A percentile compares a stretch with the other conserved stretches of the same genome.
Conservation (phyloP, 2,888 invertebrate species). For the Pammene aurita region DNA sequence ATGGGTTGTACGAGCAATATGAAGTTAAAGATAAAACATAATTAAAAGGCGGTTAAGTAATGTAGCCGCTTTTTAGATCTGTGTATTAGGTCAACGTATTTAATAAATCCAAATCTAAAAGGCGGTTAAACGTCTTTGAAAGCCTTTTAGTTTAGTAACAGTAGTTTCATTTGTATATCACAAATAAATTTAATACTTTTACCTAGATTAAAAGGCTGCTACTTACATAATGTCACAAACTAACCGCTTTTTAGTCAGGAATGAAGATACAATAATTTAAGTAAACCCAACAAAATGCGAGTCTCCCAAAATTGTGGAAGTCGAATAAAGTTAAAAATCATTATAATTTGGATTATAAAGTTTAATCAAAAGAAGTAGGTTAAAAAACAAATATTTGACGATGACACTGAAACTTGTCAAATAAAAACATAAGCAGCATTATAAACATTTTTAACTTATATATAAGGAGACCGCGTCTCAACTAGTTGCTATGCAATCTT, state of each 20-base stretch:
- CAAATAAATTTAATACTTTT: not conserved
- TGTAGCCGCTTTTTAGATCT: not conserved
- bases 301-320: not conserved
- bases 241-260: conserved; percentile 4
- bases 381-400: no score
- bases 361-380: no score
- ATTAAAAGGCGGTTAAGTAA: not conserved
- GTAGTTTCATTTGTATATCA: not conserved
- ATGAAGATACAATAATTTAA: not conserved
- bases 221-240: not conserved
- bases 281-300: no score
- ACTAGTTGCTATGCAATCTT: no score
- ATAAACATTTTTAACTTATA: no score
- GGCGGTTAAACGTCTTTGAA: not conserved
- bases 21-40: not conserved
- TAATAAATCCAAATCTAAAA: not conserved
- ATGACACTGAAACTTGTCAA: no score
- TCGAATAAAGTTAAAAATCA: not conserved
- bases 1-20: not conserved
- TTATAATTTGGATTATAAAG: no score
- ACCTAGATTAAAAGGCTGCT: not conserved
- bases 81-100: not conserved
- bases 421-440: no score
- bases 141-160: not conserved
- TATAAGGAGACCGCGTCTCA: no score